phyloP scores from a whole-genome alignment of 2,888 invertebrate genomes.

The Melanotus villosus region DNA sequence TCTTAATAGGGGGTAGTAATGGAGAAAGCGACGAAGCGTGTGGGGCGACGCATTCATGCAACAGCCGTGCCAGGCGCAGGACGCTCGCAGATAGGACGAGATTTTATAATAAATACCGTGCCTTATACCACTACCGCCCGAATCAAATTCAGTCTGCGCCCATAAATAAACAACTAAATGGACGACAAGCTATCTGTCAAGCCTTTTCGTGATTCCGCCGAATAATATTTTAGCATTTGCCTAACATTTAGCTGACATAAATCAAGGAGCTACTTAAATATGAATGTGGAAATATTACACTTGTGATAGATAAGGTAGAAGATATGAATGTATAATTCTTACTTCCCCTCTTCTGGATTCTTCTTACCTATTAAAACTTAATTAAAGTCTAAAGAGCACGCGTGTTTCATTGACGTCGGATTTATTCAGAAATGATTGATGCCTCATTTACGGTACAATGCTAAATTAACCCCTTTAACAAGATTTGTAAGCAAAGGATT shows the following conservation, averaged over 20 bases:
- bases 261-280: constrained; percentile 54
- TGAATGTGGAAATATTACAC: constrained; percentile 52
- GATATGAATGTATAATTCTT: constrained; percentile 19
- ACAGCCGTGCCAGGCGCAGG: constrained; percentile 45
- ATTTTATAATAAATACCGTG: constrained; percentile 44
- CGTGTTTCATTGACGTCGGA: background rate
- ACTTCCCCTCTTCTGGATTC: background rate
- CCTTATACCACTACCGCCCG: constrained; percentile 43
- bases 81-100: constrained; percentile 39
- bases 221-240: constrained; percentile 54
- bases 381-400: background rate
- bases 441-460: background rate
- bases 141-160: constrained; percentile 42
- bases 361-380: constrained; percentile 13
- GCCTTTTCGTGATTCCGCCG: constrained; percentile 51
- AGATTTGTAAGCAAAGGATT: background rate
- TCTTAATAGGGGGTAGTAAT: constrained; percentile 34
- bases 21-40: constrained; percentile 44
- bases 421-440: constrained; percentile 9
- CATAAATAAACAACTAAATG: constrained; percentile 55
- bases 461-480: constrained; percentile 8
- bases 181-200: constrained; percentile 55
- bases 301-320: constrained; percentile 43
- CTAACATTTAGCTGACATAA: constrained; percentile 54
- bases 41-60: constrained; percentile 42